Evolutionary conservation across 2,888 invertebrate genomes (phyloP), one percentile per base, ranked within the genome.

Genomic region (Panzeria rudis): DNA sequence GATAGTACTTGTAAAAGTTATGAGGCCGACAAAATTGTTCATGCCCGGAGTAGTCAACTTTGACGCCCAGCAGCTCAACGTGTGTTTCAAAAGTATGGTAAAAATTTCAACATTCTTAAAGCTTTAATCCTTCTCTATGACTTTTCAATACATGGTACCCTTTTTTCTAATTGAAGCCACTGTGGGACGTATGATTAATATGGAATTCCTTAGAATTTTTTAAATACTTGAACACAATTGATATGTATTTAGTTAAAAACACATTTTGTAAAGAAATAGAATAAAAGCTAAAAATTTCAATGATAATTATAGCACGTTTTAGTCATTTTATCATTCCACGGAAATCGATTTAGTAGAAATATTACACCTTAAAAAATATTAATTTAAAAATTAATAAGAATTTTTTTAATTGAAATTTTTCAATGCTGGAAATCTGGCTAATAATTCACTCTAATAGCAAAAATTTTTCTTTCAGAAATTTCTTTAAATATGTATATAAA

Each of bases 121-220:
- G n/a, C n/a, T n/a, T n/a, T n/a, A n/a, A n/a, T n/a, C n/a, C n/a
- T n/a, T n/a, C n/a, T n/a, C n/a, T n/a, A n/a, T n/a, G n/a, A n/a
- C n/a, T n/a, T n/a, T n/a, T n/a, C n/a, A n/a, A n/a, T 29, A 29
- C 29, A 29, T 29, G 29, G 29, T n/a, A n/a, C n/a, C n/a, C n/a
- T n/a, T n/a, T n/a, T n/a, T n/a, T n/a, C n/a, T n/a, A n/a, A n/a
- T n/a, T n/a, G n/a, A n/a, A n/a, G n/a, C n/a, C n/a, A n/a, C n/a
- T n/a, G n/a, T n/a, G n/a, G n/a, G n/a, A 23, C 83, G 75, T 75
- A 84, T 80, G 76, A 80, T 76, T 76, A 61, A 71, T 76, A 25
- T 44, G 15, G 3, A 80, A 59, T 54, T 76, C 66, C 76, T 72
- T 23, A 66, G 64, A 64, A 79, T 72, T 23, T 20, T 23, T 32